phyloP scores from a whole-genome alignment of 1,140 invertebrate genomes.

The Heterodera schachtii region DNA sequence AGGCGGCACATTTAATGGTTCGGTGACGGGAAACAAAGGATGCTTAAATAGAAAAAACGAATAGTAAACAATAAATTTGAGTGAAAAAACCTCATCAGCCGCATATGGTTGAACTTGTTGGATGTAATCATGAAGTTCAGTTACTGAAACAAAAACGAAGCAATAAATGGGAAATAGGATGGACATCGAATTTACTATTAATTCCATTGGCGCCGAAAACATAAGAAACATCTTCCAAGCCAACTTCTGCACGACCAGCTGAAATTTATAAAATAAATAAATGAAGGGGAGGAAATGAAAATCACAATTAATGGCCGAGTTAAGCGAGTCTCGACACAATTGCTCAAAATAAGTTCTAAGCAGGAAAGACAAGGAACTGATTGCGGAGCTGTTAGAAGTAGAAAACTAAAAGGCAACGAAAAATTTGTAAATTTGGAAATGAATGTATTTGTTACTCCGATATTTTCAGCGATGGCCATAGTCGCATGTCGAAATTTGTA shows the following conservation, averaged over 20 bases:
- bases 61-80: not conserved
- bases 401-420: constrained; percentile 15
- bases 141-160: constrained; percentile 2
- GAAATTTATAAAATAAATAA: not conserved
- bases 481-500: constrained; percentile 14
- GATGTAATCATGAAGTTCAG: constrained; percentile 29
- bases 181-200: not conserved
- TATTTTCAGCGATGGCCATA: constrained; percentile 21
- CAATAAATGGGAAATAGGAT: not conserved
- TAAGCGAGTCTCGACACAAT: constrained; percentile 17
- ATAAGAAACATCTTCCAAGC: constrained; percentile 15
- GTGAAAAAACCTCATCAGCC: constrained; percentile 12
- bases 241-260: constrained; percentile 16
- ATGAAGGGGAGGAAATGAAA: not conserved
- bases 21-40: not conserved
- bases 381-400: constrained; percentile 2
- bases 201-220: constrained; percentile 6
- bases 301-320: constrained; percentile 3
- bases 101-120: constrained; percentile 12
- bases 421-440: not conserved
- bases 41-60: not conserved
- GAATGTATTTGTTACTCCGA: constrained; percentile 15
- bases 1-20: not conserved
- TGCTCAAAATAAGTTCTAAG: constrained; percentile 27
- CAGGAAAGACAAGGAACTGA: constrained; percentile 17